Conservation (phyloP, 1,140 invertebrate genomes). For the Dreissena rostriformis region DNA sequence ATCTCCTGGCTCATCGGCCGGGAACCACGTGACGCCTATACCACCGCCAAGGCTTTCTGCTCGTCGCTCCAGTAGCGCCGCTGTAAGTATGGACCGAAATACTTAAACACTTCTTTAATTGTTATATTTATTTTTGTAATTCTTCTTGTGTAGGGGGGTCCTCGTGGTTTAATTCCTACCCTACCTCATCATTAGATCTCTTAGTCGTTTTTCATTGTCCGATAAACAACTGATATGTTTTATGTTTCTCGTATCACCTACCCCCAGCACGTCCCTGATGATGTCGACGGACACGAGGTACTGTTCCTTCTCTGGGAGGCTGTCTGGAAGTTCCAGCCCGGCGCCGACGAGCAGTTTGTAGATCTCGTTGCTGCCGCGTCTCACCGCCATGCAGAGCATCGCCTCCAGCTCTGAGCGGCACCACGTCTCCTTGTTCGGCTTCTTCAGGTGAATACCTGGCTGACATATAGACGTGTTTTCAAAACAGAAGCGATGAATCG, state of each 20-base stretch:
- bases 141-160: too few species aligned
- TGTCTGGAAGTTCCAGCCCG: conserved; percentile 36
- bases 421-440: conserved; percentile 20
- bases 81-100: conserved; percentile 22
- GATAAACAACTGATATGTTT: too few species aligned
- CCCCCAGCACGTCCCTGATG: conserved; percentile 31
- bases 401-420: conserved; percentile 26
- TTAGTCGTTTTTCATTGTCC: too few species aligned
- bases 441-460: conserved; percentile 16
- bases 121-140: too few species aligned
- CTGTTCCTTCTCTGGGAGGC: conserved; percentile 37
- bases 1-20: conserved; percentile 28
- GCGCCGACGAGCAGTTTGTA: conserved; percentile 28
- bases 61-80: conserved; percentile 44
- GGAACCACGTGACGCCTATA: conserved; percentile 25
- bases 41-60: conserved; percentile 51
- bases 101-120: too few species aligned
- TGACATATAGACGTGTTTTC: too few species aligned
- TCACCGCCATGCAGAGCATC: conserved; percentile 39
- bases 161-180: too few species aligned
- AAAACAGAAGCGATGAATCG: too few species aligned
- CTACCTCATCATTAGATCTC: too few species aligned
- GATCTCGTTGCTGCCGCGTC: conserved; percentile 48
- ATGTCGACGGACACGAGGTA: conserved; percentile 43
- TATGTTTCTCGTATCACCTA: neutral